Percentiles rank a stretch among this genome's conserved stretches.
These are phyloP conservation scores for Drosophila rellima DNA, from an alignment of 2,888 invertebrate genomes.

Conservation along the genomic window DNA sequence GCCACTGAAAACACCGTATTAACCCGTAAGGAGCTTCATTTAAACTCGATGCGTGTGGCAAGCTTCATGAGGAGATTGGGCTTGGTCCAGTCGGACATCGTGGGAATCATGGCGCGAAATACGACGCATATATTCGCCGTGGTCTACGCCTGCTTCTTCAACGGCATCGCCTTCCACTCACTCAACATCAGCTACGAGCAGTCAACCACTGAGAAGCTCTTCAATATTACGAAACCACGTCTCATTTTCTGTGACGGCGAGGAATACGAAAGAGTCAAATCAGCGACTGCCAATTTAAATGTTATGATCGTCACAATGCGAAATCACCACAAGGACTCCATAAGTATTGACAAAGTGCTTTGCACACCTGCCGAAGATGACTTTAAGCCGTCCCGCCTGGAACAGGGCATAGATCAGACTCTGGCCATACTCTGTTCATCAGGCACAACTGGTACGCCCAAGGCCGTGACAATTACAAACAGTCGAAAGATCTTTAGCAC, in stretches of 20 bases:
- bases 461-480: slow-evolving; percentile 70
- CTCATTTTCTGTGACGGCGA: slow-evolving; percentile 68
- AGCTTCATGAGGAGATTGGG: slow-evolving; percentile 58
- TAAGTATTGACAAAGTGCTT: slow-evolving; percentile 47
- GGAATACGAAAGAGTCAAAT: slow-evolving; percentile 55
- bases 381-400: slow-evolving; percentile 64
- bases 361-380: slow-evolving; percentile 32
- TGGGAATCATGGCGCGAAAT: slow-evolving; percentile 76
- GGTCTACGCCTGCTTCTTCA: slow-evolving; percentile 74
- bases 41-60: slow-evolving; percentile 66
- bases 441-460: slow-evolving; percentile 82
- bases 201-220: slow-evolving; percentile 57
- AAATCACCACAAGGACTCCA: slow-evolving; percentile 41
- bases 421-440: slow-evolving; percentile 82
- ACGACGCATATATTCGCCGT: slow-evolving; percentile 70
- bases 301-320: slow-evolving; percentile 63
- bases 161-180: slow-evolving; percentile 70
- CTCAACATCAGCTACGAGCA: slow-evolving; percentile 62
- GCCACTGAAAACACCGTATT: slow-evolving; percentile 58
- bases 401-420: slow-evolving; percentile 71
- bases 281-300: slow-evolving; percentile 30
- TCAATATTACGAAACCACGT: slow-evolving; percentile 65
- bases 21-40: slow-evolving; percentile 53
- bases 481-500: slow-evolving; percentile 46
- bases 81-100: slow-evolving; percentile 69